phyloP scores from a whole-genome alignment of 2,797 vertebrate genomes.

The Lemur catta region DNA sequence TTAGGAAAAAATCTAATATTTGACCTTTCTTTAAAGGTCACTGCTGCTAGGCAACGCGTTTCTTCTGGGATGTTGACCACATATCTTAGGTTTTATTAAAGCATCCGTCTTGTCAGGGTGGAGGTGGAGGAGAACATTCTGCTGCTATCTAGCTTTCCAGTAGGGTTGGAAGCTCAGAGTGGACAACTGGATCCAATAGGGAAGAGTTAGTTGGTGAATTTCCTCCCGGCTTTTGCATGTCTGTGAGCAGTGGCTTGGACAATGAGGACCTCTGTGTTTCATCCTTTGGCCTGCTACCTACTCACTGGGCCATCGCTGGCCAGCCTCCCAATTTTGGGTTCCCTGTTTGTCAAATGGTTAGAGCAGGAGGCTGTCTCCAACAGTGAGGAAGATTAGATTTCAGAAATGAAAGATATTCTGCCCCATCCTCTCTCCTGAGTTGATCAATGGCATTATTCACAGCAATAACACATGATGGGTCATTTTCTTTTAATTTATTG shows the following conservation, averaged over 20 bases:
- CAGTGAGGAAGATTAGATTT: not conserved
- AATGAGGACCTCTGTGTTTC: not conserved
- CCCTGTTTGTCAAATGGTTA: not conserved
- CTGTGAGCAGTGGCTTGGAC: not conserved
- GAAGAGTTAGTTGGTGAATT: not conserved
- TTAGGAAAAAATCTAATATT: constrained; percentile 11
- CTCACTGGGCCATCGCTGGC: not conserved
- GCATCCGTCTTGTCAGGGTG: not conserved
- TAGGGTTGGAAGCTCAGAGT: not conserved
- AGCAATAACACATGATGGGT: not conserved
- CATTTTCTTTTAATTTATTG: constrained; percentile 30
- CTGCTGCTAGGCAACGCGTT: not conserved
- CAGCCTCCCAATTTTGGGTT: not conserved
- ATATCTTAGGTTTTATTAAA: constrained; percentile 33
- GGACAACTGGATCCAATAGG: not conserved
- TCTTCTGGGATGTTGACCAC: not conserved
- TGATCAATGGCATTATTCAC: not conserved
- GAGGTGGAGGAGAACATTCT: not conserved
- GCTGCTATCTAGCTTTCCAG: not conserved
- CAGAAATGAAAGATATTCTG: not conserved
- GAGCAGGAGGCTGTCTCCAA: not conserved
- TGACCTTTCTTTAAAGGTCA: constrained; percentile 56
- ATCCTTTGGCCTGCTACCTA: not conserved
- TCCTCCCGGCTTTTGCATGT: not conserved
- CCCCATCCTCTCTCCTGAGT: not conserved